phyloP scores from a whole-genome alignment of 2,113 vertebrate genomes.

The Murina feae region DNA sequence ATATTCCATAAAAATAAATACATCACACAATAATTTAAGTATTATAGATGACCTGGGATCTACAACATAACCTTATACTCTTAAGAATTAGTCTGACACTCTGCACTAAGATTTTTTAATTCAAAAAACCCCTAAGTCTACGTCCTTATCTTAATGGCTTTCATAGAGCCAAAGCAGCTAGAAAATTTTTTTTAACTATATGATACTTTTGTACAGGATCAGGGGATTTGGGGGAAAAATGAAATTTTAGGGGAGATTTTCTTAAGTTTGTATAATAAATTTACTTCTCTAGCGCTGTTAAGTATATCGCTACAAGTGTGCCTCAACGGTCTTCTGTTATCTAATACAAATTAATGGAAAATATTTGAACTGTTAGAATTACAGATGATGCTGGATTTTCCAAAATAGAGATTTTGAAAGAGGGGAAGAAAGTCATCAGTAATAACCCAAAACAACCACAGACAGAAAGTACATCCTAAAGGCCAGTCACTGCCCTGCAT shows the following conservation, averaged over 20 bases:
- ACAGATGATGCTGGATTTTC: not conserved
- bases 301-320: not conserved
- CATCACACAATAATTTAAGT: not conserved
- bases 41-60: not conserved
- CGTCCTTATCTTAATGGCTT: constrained; percentile 60
- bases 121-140: constrained; percentile 66
- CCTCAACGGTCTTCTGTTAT: not conserved
- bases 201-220: constrained; percentile 32
- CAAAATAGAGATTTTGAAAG: not conserved
- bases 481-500: not conserved
- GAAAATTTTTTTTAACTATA: constrained; percentile 60
- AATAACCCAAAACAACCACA: not conserved
- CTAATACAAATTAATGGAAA: not conserved
- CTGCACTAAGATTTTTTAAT: constrained; percentile 64
- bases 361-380: not conserved
- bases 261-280: not conserved
- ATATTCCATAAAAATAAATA: constrained; percentile 36
- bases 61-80: not conserved
- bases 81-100: constrained; percentile 62
- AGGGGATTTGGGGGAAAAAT: not conserved
- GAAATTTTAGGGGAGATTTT: constrained; percentile 13
- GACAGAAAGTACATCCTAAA: not conserved
- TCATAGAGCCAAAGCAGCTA: constrained; percentile 62
- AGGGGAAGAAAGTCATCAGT: not conserved
- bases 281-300: not conserved